Evolutionary conservation across 2,888 invertebrate genomes (phyloP), one percentile per base, ranked within the genome.

Genomic region (Apotomis betuletana): DNA sequence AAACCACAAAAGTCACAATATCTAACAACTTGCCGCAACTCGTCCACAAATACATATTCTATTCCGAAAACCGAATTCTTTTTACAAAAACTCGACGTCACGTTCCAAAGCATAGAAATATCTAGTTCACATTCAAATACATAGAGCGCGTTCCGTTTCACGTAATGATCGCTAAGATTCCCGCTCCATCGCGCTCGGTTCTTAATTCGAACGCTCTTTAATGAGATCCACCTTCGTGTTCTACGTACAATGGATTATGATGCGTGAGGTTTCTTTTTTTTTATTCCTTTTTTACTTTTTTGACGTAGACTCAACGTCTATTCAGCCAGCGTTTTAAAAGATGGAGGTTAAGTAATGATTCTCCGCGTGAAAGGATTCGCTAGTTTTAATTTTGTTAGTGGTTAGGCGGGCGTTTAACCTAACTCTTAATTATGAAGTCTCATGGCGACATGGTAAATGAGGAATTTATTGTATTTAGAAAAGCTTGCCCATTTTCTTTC

Each of bases 131-230:
- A 72, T 71, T 69, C 65, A 59, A 73, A 69, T 63, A 67, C 67
- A 71, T 71, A 71, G 75, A 77, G 78, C 79, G 79, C 86, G 85
- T 85, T 86, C 82, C 85, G 85, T 87, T 85, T 79, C 85, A 81
- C 90, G 85, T 92, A 92, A 92, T 90, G 92, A 92, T 90, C 90
- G 87, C 89, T 87, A 92, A 92, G 92, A 91, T 88, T 89, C 85
- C 83, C 88, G 89, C 91, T 87, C 83, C 91, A 92, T 90, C 86
- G 88, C 85, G 77, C 85, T 77, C 85, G 80, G 90, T 89, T 92
- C 92, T 90, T 90, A 87, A 89, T 90, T 89, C 88, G 86, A 81
- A 85, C 55, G 63, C 73, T 75, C 75, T 87, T 65, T 92, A 92
- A 92, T 92, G 92, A 92, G 92, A 92, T 91, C 88, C 86, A 90